Evolutionary conservation across 2,113 vertebrate species (phyloP).

Genomic region (Saccopteryx bilineata): DNA sequence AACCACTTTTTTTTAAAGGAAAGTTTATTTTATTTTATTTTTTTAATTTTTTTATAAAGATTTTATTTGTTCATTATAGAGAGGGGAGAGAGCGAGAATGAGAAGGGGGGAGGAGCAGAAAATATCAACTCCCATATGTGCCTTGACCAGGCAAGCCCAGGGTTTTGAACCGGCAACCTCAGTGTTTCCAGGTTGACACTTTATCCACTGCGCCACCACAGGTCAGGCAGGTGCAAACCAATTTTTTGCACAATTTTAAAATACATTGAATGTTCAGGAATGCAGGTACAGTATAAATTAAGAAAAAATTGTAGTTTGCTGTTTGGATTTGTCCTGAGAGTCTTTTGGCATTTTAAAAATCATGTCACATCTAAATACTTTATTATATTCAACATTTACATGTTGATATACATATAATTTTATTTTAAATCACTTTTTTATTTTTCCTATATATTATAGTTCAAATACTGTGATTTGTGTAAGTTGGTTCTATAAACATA

Average conservation of each 20-base stretch:
- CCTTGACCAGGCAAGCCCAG: no score
- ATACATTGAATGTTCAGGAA: constrained; percentile 27
- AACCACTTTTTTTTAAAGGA: no score
- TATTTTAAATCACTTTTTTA: constrained; percentile 20
- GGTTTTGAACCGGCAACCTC: no score
- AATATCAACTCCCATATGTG: no score
- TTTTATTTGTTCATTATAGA: no score
- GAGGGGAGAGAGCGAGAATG: no score
- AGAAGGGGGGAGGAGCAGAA: no score
- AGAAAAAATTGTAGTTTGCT: not conserved
- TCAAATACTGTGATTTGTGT: not conserved
- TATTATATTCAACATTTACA: not conserved
- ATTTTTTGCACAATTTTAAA: constrained; percentile 16
- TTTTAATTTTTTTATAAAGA: no score
- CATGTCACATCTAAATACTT: constrained; percentile 14
- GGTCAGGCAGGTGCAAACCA: not conserved
- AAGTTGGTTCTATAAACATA: constrained; percentile 15
- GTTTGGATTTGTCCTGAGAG: constrained; percentile 5
- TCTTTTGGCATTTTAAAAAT: constrained; percentile 25
- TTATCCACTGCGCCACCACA: no score
- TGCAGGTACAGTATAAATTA: not conserved
- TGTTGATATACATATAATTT: not conserved
- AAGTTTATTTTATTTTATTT: no score
- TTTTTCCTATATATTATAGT: constrained; percentile 16
- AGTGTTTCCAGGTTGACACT: no score